A percentile compares a stretch with the other conserved stretches of the same genome.
These are phyloP conservation scores for pig (Sus scrofa) DNA, from an alignment of 2,113 vertebrate genomes.

Conservation along the genomic window DNA sequence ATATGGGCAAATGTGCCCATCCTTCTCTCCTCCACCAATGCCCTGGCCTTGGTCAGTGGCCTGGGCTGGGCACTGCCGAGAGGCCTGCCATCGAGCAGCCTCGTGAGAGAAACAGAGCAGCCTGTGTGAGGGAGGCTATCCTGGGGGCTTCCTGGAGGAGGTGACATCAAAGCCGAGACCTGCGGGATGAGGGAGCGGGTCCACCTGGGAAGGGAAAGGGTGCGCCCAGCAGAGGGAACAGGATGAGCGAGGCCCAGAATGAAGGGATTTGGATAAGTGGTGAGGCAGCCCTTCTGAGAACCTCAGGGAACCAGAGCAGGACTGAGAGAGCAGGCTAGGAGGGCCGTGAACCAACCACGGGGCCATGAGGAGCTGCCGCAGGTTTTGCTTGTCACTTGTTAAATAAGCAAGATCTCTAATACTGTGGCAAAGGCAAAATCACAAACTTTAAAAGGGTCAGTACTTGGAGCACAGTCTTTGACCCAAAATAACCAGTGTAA, in stretches of 20 bases:
- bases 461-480: not conserved
- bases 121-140: not conserved
- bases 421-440: not conserved
- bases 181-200: not conserved
- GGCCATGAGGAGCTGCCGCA: accelerated
- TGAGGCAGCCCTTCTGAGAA: not conserved
- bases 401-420: not conserved
- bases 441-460: not conserved
- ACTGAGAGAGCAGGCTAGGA: not conserved
- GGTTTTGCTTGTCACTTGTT: not conserved
- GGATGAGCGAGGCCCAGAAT: not conserved
- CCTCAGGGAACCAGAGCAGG: not conserved
- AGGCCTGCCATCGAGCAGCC: not conserved
- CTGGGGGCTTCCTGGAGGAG: not conserved
- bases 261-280: not conserved
- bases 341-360: not conserved
- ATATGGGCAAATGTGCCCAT: not conserved
- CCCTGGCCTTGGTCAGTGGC: too few species aligned
- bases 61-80: not conserved
- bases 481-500: accelerated
- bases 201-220: not conserved
- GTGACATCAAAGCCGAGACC: not conserved
- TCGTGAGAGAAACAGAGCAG: not conserved
- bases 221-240: not conserved
- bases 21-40: accelerated